Percentiles rank a stretch among this genome's conserved stretches.
Evolutionary conservation across 2,113 vertebrate species (phyloP).

Genomic region (Aramus guarauna): DNA sequence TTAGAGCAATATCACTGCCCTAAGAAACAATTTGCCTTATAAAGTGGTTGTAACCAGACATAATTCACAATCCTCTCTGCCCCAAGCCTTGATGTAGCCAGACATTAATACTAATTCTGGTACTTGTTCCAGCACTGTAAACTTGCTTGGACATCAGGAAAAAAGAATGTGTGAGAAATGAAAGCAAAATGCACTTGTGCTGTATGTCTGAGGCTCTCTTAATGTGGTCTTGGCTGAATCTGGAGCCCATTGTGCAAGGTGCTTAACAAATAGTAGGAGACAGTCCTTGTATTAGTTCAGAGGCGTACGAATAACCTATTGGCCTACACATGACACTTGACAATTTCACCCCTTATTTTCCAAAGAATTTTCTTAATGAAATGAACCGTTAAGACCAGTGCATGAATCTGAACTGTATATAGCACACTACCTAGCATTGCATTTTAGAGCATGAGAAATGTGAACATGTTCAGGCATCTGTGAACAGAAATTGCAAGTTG

Average conservation of each 20-base stretch:
- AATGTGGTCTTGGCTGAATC: neutral
- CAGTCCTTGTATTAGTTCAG: neutral
- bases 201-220: neutral
- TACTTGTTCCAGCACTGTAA: neutral
- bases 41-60: neutral
- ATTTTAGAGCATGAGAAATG: neutral
- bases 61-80: neutral
- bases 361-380: neutral
- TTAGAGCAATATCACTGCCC: neutral
- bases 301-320: neutral
- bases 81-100: neutral
- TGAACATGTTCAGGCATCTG: neutral
- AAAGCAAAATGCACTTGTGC: neutral
- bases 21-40: neutral
- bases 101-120: neutral
- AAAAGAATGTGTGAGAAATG: neutral
- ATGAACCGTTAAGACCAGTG: neutral
- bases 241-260: neutral
- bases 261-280: neutral
- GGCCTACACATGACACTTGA: neutral
- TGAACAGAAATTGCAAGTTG: conserved; percentile 20
- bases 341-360: neutral
- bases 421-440: neutral
- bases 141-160: neutral
- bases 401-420: neutral